Evolutionary conservation across 1,140 invertebrate genomes (phyloP).

Genomic region (Branchinecta lindahli): DNA sequence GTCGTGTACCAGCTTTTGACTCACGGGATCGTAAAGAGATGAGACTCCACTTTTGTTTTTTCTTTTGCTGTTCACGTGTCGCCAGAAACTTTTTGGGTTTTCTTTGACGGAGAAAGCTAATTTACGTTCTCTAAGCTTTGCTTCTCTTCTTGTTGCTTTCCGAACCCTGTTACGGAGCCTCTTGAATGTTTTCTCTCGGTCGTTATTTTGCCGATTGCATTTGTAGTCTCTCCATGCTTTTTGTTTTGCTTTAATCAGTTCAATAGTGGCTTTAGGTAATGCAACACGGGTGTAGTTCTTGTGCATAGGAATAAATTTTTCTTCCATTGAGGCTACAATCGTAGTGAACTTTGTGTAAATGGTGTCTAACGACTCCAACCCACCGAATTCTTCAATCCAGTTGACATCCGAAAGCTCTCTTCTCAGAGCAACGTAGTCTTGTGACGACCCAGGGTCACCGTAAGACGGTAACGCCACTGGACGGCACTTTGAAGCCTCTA

Average conservation of each 20-base stretch:
- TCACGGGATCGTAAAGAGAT: too few species aligned
- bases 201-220: background rate
- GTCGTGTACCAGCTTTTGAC: too few species aligned
- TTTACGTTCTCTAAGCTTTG: constrained; percentile 10
- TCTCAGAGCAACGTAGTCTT: background rate
- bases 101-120: background rate
- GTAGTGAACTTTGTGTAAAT: too few species aligned
- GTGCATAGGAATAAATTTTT: background rate
- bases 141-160: background rate
- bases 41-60: background rate
- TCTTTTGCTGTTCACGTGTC: background rate
- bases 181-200: too few species aligned
- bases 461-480: too few species aligned
- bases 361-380: too few species aligned
- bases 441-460: too few species aligned
- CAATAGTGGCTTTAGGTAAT: too few species aligned
- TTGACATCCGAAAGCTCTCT: background rate
- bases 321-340: background rate
- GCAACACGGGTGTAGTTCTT: too few species aligned
- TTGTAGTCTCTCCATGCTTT: background rate
- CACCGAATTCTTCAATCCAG: too few species aligned
- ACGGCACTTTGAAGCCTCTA: too few species aligned
- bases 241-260: too few species aligned
- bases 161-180: constrained; percentile 3
- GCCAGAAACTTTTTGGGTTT: background rate